phyloP scores from a whole-genome alignment of 2,113 vertebrate genomes.

The Centropus unirufus region DNA sequence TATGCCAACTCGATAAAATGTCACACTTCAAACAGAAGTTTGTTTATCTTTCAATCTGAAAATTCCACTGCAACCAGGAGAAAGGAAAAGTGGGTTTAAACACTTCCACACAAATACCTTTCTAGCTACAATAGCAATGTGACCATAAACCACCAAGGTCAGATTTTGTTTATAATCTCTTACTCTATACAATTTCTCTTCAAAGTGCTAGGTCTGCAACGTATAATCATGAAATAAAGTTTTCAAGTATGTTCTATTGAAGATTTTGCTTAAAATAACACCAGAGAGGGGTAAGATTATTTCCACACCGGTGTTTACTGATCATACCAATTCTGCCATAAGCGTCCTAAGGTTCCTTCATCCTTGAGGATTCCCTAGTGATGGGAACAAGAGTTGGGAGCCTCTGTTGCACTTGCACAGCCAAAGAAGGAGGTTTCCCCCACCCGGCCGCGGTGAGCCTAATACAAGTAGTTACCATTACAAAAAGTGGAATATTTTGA shows the following conservation, averaged over 20 bases:
- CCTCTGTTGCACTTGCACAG: rapidly evolving
- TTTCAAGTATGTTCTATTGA: neutral
- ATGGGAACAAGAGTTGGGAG: rapidly evolving
- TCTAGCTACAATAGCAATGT: neutral
- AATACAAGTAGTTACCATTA: too few species aligned
- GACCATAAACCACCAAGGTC: neutral
- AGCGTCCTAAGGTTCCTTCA: neutral
- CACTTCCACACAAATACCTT: neutral
- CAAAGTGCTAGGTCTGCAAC: rapidly evolving
- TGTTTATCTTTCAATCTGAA: neutral
- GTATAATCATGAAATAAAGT: neutral
- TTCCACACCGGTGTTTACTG: neutral
- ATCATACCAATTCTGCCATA: neutral
- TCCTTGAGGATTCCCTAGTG: neutral
- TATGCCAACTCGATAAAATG: neutral
- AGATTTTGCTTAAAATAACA: neutral
- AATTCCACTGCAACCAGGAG: neutral
- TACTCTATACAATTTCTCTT: neutral
- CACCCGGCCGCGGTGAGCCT: neutral
- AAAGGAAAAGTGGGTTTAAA: neutral
- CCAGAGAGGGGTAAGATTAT: neutral
- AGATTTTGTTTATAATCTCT: neutral
- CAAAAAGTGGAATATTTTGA: too few species aligned
- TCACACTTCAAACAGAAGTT: neutral
- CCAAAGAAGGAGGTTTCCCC: neutral